Evolutionary conservation across 1,140 invertebrate species (phyloP).

Genomic region (Bactericera cockerelli): DNA sequence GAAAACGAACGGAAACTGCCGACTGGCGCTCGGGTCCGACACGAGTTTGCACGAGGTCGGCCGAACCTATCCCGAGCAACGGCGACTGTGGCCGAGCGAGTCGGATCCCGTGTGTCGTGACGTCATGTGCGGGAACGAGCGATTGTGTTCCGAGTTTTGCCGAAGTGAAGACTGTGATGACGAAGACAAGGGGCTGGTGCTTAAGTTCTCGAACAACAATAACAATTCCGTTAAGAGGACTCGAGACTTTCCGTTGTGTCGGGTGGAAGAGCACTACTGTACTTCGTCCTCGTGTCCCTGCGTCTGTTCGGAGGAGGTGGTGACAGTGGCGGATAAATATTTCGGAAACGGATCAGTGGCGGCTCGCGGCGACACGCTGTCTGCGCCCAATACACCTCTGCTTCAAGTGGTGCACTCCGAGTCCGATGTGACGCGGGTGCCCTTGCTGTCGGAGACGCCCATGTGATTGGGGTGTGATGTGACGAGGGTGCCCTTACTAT

Average conservation of each 20-base stretch:
- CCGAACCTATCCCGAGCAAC: no score
- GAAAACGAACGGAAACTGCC: constrained; percentile 40
- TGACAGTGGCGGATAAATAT: neutral
- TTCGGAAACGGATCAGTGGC: neutral
- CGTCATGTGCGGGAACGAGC: neutral
- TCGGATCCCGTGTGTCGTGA: neutral
- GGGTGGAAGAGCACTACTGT: neutral
- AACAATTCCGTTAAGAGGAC: neutral
- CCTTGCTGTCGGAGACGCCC: neutral
- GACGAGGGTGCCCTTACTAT: no score
- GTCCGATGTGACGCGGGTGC: neutral
- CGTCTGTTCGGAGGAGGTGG: neutral
- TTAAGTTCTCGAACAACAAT: neutral
- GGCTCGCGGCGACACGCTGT: neutral
- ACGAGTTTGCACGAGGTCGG: neutral
- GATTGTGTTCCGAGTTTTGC: neutral
- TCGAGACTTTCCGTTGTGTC: neutral
- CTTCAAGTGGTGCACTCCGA: neutral
- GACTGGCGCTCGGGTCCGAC: no score
- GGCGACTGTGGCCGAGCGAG: no score
- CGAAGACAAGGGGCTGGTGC: neutral
- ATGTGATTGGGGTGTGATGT: no score
- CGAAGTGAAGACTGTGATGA: neutral
- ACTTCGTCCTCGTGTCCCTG: neutral
- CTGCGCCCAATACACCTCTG: neutral